phyloP scores from a whole-genome alignment of 2,113 vertebrate genomes.

The Cinclus mexicanus region DNA sequence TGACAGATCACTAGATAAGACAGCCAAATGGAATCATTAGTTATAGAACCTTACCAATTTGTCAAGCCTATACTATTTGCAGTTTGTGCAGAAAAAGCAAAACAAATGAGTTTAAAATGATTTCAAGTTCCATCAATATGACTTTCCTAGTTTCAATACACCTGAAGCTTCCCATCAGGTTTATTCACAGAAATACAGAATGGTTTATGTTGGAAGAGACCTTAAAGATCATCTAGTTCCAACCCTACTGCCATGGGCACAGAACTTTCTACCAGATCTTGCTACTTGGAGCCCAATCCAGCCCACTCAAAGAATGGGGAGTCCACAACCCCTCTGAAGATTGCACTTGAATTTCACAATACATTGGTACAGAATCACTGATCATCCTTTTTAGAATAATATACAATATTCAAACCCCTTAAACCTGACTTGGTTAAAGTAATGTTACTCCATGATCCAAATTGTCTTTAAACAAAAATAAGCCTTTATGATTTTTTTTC shows the following conservation, averaged over 20 bases:
- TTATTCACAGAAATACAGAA: neutral
- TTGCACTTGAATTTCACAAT: neutral
- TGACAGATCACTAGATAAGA: neutral
- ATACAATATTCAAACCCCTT: neutral
- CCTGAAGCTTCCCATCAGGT: neutral
- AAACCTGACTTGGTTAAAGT: neutral
- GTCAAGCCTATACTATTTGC: neutral
- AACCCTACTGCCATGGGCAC: neutral
- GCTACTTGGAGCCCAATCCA: neutral
- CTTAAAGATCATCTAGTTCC: neutral
- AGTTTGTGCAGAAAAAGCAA: neutral
- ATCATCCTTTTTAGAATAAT: neutral
- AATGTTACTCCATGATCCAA: neutral
- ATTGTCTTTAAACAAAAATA: neutral
- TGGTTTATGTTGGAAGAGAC: neutral
- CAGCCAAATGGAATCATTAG: neutral
- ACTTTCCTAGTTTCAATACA: neutral
- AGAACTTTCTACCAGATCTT: neutral
- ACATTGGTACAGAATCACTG: neutral
- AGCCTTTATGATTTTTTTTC: neutral
- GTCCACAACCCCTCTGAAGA: neutral
- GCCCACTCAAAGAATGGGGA: neutral
- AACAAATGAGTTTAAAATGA: neutral
- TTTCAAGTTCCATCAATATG: neutral
- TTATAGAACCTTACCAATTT: neutral